Percentiles rank a stretch among this genome's conserved stretches.
Evolutionary conservation across 2,113 vertebrate species (phyloP).

Genomic region (Xiphophorus couchianus): DNA sequence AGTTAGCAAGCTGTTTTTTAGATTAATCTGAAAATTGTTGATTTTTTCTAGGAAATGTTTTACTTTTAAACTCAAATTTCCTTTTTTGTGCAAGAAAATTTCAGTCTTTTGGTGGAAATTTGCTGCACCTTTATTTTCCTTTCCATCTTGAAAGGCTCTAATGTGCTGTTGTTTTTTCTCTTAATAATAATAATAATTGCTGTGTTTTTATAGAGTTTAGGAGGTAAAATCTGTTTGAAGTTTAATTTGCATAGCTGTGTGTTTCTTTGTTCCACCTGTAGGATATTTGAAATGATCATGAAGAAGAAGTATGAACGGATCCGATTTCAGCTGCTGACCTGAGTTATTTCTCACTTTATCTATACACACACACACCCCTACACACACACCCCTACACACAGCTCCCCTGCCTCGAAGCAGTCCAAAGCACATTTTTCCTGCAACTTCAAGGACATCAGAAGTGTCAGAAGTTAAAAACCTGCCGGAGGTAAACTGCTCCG

Average conservation of each 20-base stretch:
- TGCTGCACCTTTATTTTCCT: too few species aligned
- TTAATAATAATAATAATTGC: too few species aligned
- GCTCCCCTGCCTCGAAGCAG: slow-evolving; percentile 7
- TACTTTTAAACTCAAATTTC: too few species aligned
- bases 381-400: neutral
- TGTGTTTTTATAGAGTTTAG: too few species aligned
- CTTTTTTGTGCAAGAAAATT: too few species aligned
- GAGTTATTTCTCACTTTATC: slow-evolving; percentile 38
- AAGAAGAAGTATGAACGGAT: slow-evolving; percentile 32
- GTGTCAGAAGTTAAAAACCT: slow-evolving; percentile 42
- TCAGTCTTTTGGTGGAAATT: too few species aligned
- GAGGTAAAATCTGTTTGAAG: neutral
- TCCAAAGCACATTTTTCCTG: slow-evolving; percentile 43
- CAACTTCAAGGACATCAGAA: slow-evolving; percentile 46
- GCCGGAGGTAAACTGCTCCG: slow-evolving; percentile 37
- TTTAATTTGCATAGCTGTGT: neutral
- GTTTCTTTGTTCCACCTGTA: slow-evolving; percentile 38
- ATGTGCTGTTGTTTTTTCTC: too few species aligned
- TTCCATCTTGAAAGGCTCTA: too few species aligned
- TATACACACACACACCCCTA: neutral
- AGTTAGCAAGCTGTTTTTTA: too few species aligned
- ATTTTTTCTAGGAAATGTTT: too few species aligned
- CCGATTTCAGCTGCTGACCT: slow-evolving; percentile 38
- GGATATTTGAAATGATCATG: slow-evolving; percentile 13
- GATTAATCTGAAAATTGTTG: too few species aligned